Conservation (phyloP, 2,113 vertebrate species). For the Sclerurus mexicanus region DNA sequence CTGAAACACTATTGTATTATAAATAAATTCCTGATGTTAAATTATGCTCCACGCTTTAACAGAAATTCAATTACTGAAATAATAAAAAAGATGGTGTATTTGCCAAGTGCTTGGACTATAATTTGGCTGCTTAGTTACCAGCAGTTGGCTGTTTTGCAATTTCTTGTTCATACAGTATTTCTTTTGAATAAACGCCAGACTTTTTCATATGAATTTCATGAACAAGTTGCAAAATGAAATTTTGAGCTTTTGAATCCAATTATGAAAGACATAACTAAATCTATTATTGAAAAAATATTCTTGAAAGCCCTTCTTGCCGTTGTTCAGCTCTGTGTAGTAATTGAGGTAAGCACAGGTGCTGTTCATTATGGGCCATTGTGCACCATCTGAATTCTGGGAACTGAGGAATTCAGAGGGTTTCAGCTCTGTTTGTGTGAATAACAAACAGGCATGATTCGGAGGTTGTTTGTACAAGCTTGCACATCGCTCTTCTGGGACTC, state of each 20-base stretch:
- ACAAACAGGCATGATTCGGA: constrained; percentile 80
- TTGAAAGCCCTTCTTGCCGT: constrained; percentile 72
- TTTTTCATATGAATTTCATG: constrained; percentile 78
- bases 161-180: constrained; percentile 75
- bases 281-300: constrained; percentile 76
- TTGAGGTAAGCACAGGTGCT: constrained; percentile 85
- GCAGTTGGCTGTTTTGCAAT: constrained; percentile 75
- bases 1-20: constrained; percentile 79
- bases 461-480: constrained; percentile 78
- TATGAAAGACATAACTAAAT: constrained; percentile 79
- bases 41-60: constrained; percentile 78
- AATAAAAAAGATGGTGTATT: constrained; percentile 78
- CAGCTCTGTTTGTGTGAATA: constrained; percentile 76
- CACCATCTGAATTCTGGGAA: constrained; percentile 78
- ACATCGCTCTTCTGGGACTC: constrained; percentile 77
- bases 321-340: constrained; percentile 70
- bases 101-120: constrained; percentile 78
- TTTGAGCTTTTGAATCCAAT: constrained; percentile 81
- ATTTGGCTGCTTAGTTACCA: constrained; percentile 80
- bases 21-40: constrained; percentile 83
- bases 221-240: constrained; percentile 81
- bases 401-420: constrained; percentile 73
- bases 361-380: constrained; percentile 84
- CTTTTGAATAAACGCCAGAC: constrained; percentile 78
- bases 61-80: constrained; percentile 87